A percentile compares a stretch with the other conserved stretches of the same genome.
These are phyloP conservation scores for Trematomus bernacchii DNA, from an alignment of 2,797 vertebrate species.

Conservation along the genomic window DNA sequence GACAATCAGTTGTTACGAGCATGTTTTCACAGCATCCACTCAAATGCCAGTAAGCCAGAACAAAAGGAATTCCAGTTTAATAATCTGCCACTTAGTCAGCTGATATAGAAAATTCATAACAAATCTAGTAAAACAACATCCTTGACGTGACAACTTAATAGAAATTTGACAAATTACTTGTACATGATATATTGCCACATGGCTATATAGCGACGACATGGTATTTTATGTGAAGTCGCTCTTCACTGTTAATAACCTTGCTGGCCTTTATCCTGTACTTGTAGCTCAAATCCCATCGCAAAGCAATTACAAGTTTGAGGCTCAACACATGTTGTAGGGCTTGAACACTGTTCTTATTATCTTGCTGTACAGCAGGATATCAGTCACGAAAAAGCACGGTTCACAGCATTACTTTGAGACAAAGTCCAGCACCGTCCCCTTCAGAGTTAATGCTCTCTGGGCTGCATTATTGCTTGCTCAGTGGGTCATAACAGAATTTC, in stretches of 20 bases:
- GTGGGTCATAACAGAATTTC: slow-evolving; percentile 48
- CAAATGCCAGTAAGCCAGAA: slow-evolving; percentile 25
- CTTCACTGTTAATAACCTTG: slow-evolving; percentile 51
- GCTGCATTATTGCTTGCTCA: slow-evolving; percentile 25
- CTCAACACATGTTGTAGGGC: slow-evolving; percentile 37
- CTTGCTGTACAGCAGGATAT: slow-evolving; percentile 4
- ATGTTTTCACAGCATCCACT: slow-evolving; percentile 38
- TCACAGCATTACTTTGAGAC: slow-evolving; percentile 1
- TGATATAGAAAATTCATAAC: slow-evolving; percentile 40
- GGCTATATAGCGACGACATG: slow-evolving; percentile 26
- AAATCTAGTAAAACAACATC: slow-evolving; percentile 23
- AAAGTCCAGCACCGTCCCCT: slow-evolving; percentile 19
- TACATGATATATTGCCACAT: slow-evolving; percentile 18
- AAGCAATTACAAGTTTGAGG: slow-evolving; percentile 44
- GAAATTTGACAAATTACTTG: slow-evolving; percentile 45
- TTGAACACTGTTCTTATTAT: slow-evolving; percentile 21
- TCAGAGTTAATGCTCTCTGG: slow-evolving; percentile 34
- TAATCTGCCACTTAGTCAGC: slow-evolving; percentile 41
- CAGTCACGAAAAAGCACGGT: slow-evolving; percentile 14
- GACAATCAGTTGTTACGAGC: slow-evolving; percentile 5
- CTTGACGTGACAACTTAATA: slow-evolving; percentile 44
- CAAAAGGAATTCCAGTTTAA: slow-evolving; percentile 40
- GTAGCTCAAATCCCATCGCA: slow-evolving; percentile 27
- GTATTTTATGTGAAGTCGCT: slow-evolving; percentile 34
- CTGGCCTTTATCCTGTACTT: slow-evolving; percentile 9